Evolutionary conservation across 2,888 invertebrate genomes (phyloP), one percentile per base, ranked within the genome.

Genomic region (Tipula helvola): DNA sequence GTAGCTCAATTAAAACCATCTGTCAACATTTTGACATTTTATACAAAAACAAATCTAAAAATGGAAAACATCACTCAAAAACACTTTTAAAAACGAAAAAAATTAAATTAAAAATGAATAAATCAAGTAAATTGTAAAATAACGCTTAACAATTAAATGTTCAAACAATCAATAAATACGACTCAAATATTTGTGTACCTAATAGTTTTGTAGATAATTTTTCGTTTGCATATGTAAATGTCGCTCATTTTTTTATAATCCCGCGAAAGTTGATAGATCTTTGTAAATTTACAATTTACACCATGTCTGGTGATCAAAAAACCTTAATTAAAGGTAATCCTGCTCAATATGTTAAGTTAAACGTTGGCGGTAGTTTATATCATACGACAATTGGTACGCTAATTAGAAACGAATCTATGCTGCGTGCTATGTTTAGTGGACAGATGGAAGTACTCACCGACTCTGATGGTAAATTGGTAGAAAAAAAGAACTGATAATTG

Each of bases 341-440:
- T 87, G 97, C 97, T 47, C 96, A 98, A 91, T 99, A 99, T 93
- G 98, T 99, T 16, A 99, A 99, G 92, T 92, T 99, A 88, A 99
- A 99, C 93, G 98, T 99, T 89, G 99, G 99, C 88, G 99, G 99
- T 47, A 96, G 97, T 87, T 93, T 99, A 87, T 97, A 98, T 92
- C 98, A 98, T 90, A 99, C 99, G 1, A 99, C 99, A 0, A 97
- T 99, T 90, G 98, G 97, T 86, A 99, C 99, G n/a, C 93, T 99
- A 83, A 97, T 97, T 1, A 99, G 99, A 92, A 97, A 97, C 92
- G 99, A 99, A 91, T 98, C 98, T 86, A 99, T 99, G 99, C 92
- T 99, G 57, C 94, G 98, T 89, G 98, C 99, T 3, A 99, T 99
- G 99, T 99, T 99, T 89, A 98, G 98, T 92, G 99, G 99, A 5